Percentiles rank a stretch among this genome's conserved stretches.
Evolutionary conservation across 2,113 vertebrate genomes (phyloP).

Genomic region (Sebastes fasciatus): DNA sequence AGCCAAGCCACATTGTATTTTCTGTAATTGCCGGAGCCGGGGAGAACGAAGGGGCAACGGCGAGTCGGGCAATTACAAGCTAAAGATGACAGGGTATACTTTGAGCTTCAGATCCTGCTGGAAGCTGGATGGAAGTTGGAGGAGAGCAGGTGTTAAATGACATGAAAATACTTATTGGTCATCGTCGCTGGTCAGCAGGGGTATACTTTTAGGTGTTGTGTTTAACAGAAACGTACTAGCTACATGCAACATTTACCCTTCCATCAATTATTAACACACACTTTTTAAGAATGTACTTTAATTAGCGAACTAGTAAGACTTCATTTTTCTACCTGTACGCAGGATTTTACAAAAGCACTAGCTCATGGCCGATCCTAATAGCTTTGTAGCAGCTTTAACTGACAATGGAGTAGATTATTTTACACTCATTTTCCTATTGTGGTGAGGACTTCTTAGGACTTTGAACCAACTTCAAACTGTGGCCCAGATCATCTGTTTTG

Average conservation of each 20-base stretch:
- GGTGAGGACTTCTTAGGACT: no score
- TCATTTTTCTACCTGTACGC: neutral
- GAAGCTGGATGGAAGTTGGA: conserved; percentile 67
- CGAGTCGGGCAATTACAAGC: conserved; percentile 93
- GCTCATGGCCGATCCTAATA: neutral
- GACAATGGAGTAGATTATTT: neutral
- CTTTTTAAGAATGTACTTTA: neutral
- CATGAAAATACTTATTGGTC: conserved; percentile 36
- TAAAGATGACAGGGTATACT: conserved; percentile 91
- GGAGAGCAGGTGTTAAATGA: conserved; percentile 51
- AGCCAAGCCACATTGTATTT: conserved; percentile 95
- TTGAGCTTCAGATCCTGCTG: conserved; percentile 88
- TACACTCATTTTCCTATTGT: neutral
- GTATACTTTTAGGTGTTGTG: neutral
- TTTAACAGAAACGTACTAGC: conserved; percentile 11
- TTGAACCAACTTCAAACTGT: neutral
- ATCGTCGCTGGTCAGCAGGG: conserved; percentile 11
- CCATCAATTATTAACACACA: neutral
- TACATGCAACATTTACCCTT: neutral
- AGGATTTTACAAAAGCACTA: neutral
- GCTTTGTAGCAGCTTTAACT: neutral
- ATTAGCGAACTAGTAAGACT: neutral
- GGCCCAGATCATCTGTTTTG: neutral
- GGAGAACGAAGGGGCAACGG: conserved; percentile 91
- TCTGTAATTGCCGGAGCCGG: conserved; percentile 94